These are phyloP conservation scores for Hemitrygon akajei DNA, from an alignment of 2,797 vertebrate species.

Conservation along the genomic window DNA sequence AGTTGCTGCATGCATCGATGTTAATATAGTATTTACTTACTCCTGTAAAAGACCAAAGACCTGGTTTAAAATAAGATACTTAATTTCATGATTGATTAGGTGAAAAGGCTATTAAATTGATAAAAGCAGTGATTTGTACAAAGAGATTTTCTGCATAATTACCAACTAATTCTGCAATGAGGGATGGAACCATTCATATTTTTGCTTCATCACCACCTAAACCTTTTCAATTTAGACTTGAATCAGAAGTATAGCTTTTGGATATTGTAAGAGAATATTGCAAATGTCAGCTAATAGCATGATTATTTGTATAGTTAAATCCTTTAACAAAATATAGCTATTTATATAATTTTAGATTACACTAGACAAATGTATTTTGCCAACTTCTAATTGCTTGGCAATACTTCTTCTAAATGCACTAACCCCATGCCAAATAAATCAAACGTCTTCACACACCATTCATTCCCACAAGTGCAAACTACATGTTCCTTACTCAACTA, in stretches of 20 bases:
- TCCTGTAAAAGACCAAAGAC: background rate
- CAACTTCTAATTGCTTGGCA: background rate
- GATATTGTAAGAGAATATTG: too few relatives aligned
- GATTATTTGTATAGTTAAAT: too few relatives aligned
- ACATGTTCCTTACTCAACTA: background rate
- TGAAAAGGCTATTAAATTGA: background rate
- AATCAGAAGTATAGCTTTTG: background rate
- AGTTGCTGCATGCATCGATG: background rate
- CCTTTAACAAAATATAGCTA: background rate
- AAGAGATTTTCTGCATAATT: background rate
- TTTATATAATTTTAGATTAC: background rate
- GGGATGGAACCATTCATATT: background rate
- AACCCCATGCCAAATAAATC: background rate
- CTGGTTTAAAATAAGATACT: background rate
- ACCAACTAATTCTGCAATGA: background rate
- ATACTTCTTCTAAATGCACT: background rate
- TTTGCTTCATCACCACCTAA: background rate
- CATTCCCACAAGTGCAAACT: background rate
- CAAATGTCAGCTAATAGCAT: too few relatives aligned
- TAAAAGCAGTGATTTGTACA: background rate
- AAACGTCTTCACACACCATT: background rate
- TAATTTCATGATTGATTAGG: background rate
- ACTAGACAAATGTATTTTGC: background rate
- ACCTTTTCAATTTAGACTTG: background rate
- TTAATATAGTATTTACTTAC: background rate